A percentile compares a stretch with the other conserved stretches of the same genome.
Conservation (phyloP, 2,113 vertebrate genomes). For the Podiceps cristatus region DNA sequence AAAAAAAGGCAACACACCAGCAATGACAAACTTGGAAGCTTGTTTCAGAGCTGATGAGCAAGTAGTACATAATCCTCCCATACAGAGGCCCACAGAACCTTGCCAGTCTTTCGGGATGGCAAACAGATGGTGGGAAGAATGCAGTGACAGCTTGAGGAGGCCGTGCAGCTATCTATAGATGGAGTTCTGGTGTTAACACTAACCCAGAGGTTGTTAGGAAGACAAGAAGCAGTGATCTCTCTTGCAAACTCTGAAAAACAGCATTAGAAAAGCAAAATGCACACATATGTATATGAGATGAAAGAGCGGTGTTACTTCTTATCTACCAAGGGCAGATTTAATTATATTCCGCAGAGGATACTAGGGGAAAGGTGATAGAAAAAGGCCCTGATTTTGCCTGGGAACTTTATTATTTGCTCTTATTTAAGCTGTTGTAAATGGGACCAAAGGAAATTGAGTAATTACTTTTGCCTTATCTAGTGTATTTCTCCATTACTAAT, state of each 20-base stretch:
- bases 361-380: neutral
- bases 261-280: neutral
- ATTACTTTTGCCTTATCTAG: slow-evolving; percentile 34
- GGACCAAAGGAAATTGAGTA: neutral
- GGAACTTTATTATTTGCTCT: slow-evolving; percentile 8
- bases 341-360: neutral
- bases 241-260: neutral
- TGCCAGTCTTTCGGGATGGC: slow-evolving; percentile 1
- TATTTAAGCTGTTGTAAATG: slow-evolving; percentile 4
- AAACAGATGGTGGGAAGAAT: slow-evolving; percentile 16
- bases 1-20: neutral
- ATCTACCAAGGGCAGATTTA: neutral
- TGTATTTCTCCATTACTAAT: neutral
- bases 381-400: neutral
- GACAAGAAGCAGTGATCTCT: neutral
- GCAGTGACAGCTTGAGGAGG: slow-evolving; percentile 1
- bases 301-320: neutral
- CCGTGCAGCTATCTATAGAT: neutral
- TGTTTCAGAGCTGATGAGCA: neutral
- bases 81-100: neutral
- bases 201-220: neutral
- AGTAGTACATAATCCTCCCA: neutral
- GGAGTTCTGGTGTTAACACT: neutral
- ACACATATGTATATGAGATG: neutral
- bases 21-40: neutral